Percentiles rank a stretch among this genome's conserved stretches.
Evolutionary conservation across 2,888 invertebrate species (phyloP).

Genomic region (Hoplodrina blanda): DNA sequence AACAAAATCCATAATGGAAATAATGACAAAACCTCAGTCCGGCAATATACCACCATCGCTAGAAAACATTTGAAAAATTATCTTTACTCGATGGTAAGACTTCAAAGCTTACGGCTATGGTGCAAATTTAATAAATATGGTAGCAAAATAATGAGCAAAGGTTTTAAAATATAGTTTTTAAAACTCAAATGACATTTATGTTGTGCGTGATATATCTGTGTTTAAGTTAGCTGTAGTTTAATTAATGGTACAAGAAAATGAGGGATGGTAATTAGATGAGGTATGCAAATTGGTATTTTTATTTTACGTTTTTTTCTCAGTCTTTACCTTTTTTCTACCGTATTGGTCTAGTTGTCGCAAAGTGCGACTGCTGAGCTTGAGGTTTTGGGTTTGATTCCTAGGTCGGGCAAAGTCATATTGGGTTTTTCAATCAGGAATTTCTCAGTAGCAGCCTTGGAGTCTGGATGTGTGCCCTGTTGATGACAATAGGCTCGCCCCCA

Average conservation of each 20-base stretch:
- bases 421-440: too few relatives aligned
- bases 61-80: slow-evolving; percentile 49
- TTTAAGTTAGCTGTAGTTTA: slow-evolving; percentile 22
- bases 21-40: slow-evolving; percentile 45
- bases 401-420: too few relatives aligned
- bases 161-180: slow-evolving; percentile 51
- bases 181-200: slow-evolving; percentile 50
- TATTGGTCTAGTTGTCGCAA: too few relatives aligned
- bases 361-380: too few relatives aligned
- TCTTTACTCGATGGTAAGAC: slow-evolving; percentile 29
- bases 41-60: slow-evolving; percentile 32
- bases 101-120: slow-evolving; percentile 3
- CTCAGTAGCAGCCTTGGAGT: too few relatives aligned
- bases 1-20: slow-evolving; percentile 41
- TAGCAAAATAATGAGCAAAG: slow-evolving; percentile 32
- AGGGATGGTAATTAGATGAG: background rate
- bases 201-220: slow-evolving; percentile 31
- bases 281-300: slow-evolving; percentile 12
- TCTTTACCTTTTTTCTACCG: background rate
- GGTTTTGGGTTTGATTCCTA: too few relatives aligned
- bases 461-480: too few relatives aligned
- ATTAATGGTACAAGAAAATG: slow-evolving; percentile 6
- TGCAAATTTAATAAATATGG: slow-evolving; percentile 39
- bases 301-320: background rate
- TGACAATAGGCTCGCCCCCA: too few relatives aligned